Evolutionary conservation across 2,888 invertebrate genomes (phyloP).

Genomic region (Cryptosula pallasiana): DNA sequence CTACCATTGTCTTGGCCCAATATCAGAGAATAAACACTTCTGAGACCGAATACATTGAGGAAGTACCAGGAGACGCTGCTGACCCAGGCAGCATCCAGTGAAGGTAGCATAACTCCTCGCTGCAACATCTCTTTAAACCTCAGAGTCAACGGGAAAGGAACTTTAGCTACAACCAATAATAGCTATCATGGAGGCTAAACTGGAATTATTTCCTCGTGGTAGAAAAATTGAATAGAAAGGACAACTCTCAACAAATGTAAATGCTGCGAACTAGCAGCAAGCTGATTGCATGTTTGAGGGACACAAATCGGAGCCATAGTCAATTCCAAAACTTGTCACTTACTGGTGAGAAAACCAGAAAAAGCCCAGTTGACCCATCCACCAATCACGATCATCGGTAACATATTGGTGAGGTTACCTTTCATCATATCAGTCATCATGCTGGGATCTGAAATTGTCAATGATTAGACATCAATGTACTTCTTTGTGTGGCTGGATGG

Average conservation of each 20-base stretch:
- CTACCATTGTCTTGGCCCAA: constrained; percentile 92
- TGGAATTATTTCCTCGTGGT: no score
- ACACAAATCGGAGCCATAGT: no score
- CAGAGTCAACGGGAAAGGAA: constrained; percentile 94
- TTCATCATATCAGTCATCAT: constrained; percentile 99
- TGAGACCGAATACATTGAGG: constrained; percentile 93
- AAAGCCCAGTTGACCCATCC: constrained; percentile 99
- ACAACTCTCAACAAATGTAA: no score
- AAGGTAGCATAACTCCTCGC: constrained; percentile 88
- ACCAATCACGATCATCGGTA: constrained; percentile 98
- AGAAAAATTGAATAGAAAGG: no score
- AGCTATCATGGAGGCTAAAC: no score
- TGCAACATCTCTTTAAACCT: constrained; percentile 99
- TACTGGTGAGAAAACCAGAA: constrained; percentile 97
- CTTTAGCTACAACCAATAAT: constrained; percentile 68
- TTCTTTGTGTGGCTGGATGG: no score
- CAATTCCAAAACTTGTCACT: no score
- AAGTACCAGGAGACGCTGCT: constrained; percentile 99
- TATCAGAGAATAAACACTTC: constrained; percentile 94
- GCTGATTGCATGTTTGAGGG: no score
- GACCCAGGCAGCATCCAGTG: constrained; percentile 95
- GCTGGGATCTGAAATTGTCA: constrained; percentile 70
- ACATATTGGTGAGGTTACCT: constrained; percentile 94
- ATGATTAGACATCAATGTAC: no score
- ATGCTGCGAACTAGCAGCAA: no score